Base-by-base conservation (phyloP, 1,140 invertebrate genomes). In the Heliconius congener region DNA sequence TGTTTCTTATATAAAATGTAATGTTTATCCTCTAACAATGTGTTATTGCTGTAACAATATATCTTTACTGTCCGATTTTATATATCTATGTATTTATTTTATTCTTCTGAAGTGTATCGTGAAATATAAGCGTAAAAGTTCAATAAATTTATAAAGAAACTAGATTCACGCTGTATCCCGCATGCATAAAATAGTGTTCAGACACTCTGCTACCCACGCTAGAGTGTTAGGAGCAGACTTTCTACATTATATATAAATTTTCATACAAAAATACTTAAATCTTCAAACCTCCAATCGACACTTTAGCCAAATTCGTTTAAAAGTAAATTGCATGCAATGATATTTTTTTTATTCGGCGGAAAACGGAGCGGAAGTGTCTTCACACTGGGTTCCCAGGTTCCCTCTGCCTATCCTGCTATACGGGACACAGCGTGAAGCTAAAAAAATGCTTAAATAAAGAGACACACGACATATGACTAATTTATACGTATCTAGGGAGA, bases 401-500 rank as follows among this genome's bases (percentile, higher is more conserved):
- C 42, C 42, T 46, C 1, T 46, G 42, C 16, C 3, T 16, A 46
- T 4, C 4, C 3, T 46, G 42, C 3, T 46, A 46, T 16, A 46
- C 34, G 13, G 1, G 13, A 46, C 13, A 16, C 13, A 16, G 13
- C 13, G 42, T 46, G 42, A 46, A 46, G 42, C 4, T 46, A 46
- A 46, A 46, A 16, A 46, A 46, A 46, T 13, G 30, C 13, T 0
- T 16, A 72, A 72, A 37, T 72, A 72, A 46, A 46, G 39, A 46
- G 19, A 37, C 9, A 27, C 1, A 55, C 8, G 8, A 37, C 30
- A 74, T 18, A 37, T 50, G 73, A 74, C 50, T 52, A 60, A 74
- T 57, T 74, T 57, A 74, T 74, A 34, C 34, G 18, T 23, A 34
- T 57, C 73, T 30, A 19, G 73, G 52, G 73, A 74, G 52, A 57